A percentile compares a stretch with the other conserved stretches of the same genome.
Evolutionary conservation across 1,140 invertebrate genomes (phyloP).

Genomic region (Drosophila rhopaloa): DNA sequence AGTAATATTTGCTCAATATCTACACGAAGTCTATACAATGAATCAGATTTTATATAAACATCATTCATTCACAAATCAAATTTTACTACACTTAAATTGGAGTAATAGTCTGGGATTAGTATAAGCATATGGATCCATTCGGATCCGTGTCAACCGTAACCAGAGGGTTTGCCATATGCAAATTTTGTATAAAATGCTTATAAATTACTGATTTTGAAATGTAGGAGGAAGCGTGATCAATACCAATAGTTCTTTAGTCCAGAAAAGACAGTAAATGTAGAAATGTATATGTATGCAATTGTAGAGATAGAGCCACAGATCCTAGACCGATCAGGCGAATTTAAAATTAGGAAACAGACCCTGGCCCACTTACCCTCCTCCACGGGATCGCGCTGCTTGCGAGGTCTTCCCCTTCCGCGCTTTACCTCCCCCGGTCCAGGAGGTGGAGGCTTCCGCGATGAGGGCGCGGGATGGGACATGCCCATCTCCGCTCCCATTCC

Average conservation of each 20-base stretch:
- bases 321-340: not conserved
- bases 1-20: not conserved
- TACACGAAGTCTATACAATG: conserved; percentile 5
- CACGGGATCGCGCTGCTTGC: conserved; percentile 77
- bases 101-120: conserved; percentile 49
- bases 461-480: conserved; percentile 19
- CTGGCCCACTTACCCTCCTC: conserved; percentile 77
- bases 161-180: conserved; percentile 23
- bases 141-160: conserved; percentile 49
- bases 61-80: not conserved
- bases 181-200: conserved; percentile 9
- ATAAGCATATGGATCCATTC: conserved; percentile 38
- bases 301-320: not conserved
- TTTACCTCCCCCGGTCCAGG: conserved; percentile 70
- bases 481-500: conserved; percentile 71
- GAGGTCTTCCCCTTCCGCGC: conserved; percentile 77
- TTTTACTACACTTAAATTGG: conserved; percentile 5
- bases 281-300: conserved; percentile 40
- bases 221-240: conserved; percentile 36
- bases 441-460: conserved; percentile 35
- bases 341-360: not conserved
- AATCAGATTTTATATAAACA: not conserved
- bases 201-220: conserved; percentile 28
- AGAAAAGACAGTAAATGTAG: conserved; percentile 21
- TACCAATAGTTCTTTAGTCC: conserved; percentile 38